Evolutionary conservation across 2,797 vertebrate species (phyloP).

Genomic region (Lutjanus argentimaculatus): DNA sequence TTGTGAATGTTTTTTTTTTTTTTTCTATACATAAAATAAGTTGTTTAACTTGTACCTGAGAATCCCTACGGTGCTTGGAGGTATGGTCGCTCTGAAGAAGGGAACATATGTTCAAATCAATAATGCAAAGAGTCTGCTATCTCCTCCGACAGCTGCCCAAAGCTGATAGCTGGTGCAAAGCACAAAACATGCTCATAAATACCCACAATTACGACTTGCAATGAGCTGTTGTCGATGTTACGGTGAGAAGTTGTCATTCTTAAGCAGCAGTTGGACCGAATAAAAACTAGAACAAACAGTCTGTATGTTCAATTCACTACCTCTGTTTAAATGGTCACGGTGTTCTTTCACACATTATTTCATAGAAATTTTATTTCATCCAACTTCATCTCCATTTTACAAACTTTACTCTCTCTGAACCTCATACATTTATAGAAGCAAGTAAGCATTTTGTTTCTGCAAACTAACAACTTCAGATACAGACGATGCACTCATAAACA

Average conservation of each 20-base stretch:
- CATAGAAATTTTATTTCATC: constrained; percentile 8
- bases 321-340: constrained; percentile 33
- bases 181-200: constrained; percentile 66
- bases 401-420: background rate
- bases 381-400: background rate
- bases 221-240: constrained; percentile 57
- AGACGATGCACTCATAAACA: background rate
- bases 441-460: background rate
- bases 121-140: constrained; percentile 67
- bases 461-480: background rate
- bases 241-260: constrained; percentile 55
- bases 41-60: constrained; percentile 62
- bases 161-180: constrained; percentile 72
- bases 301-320: constrained; percentile 52
- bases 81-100: constrained; percentile 54
- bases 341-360: constrained; percentile 26
- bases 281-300: constrained; percentile 66
- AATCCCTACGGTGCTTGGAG: constrained; percentile 56
- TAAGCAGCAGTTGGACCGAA: constrained; percentile 58
- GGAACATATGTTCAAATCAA: constrained; percentile 63
- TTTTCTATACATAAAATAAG: constrained; percentile 55
- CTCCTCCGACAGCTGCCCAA: constrained; percentile 65
- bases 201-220: constrained; percentile 40
- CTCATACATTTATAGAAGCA: background rate
- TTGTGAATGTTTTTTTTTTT: constrained; percentile 66